Conservation (phyloP, 2,797 vertebrate genomes). For the Periparus ater region DNA sequence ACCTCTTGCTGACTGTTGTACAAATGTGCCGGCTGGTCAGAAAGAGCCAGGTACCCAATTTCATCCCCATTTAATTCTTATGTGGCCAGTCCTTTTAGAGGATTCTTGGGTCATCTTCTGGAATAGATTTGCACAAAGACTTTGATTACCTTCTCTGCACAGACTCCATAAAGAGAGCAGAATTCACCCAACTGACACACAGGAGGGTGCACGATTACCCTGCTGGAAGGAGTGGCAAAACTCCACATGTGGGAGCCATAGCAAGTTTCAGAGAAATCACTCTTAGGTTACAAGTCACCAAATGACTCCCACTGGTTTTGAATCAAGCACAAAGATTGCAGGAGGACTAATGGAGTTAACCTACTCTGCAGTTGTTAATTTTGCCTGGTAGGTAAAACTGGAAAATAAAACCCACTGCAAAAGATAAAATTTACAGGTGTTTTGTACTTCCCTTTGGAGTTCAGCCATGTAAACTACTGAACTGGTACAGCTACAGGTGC, state of each 20-base stretch:
- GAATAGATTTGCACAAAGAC: not conserved
- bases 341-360: not conserved
- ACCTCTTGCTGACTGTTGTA: not conserved
- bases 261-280: not conserved
- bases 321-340: not conserved
- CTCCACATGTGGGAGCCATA: not conserved
- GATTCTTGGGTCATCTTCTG: not conserved
- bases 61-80: not conserved
- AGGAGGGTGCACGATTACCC: not conserved
- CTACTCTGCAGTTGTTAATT: not conserved
- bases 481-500: not conserved
- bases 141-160: not conserved
- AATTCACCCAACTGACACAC: not conserved
- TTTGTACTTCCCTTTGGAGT: not conserved
- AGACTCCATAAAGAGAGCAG: not conserved
- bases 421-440: not conserved
- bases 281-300: not conserved
- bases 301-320: conserved; percentile 14
- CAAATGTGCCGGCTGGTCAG: not conserved
- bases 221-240: not conserved
- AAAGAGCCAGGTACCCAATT: not conserved
- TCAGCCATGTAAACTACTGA: not conserved
- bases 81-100: not conserved
- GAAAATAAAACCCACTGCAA: not conserved
- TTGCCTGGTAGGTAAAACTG: not conserved